phyloP scores from a whole-genome alignment of 2,888 invertebrate genomes.

The Altica lythri region DNA sequence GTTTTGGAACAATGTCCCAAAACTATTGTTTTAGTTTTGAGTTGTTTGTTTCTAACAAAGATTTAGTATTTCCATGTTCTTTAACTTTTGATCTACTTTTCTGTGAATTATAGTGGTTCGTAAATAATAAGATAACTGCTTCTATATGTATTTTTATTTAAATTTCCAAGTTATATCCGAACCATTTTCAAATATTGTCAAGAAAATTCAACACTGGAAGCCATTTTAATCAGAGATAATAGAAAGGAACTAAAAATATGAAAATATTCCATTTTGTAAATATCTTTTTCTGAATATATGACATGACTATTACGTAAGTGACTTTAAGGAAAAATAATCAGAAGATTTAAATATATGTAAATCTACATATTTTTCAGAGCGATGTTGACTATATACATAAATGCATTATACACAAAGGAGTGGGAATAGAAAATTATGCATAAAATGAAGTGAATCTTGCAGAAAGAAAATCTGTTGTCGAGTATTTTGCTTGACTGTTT shows the following conservation, averaged over 20 bases:
- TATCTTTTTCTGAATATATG: slow-evolving; percentile 18
- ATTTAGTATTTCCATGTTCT: too few species aligned
- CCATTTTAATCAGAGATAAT: slow-evolving; percentile 26
- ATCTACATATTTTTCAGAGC: slow-evolving; percentile 43
- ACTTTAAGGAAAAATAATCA: slow-evolving; percentile 38
- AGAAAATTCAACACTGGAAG: slow-evolving; percentile 10
- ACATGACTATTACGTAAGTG: slow-evolving; percentile 31
- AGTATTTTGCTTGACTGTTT: background rate
- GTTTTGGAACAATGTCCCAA: too few species aligned
- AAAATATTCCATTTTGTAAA: slow-evolving; percentile 22
- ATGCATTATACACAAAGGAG: slow-evolving; percentile 9
- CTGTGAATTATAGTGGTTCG: too few species aligned
- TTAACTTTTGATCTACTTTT: too few species aligned
- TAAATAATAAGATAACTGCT: too few species aligned
- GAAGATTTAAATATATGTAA: slow-evolving; percentile 44
- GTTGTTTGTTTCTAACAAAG: too few species aligned
- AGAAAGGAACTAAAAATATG: slow-evolving; percentile 17
- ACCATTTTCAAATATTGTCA: slow-evolving; percentile 4
- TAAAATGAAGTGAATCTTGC: slow-evolving; percentile 2
- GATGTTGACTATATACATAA: slow-evolving; percentile 14
- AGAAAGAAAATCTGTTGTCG: background rate
- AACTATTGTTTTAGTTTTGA: too few species aligned
- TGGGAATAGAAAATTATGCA: slow-evolving; percentile 12
- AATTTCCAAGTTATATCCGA: slow-evolving; percentile 1
- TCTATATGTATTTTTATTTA: too few species aligned